Evolutionary conservation across 2,113 vertebrate genomes (phyloP).

Genomic region (Mustela lutreola): DNA sequence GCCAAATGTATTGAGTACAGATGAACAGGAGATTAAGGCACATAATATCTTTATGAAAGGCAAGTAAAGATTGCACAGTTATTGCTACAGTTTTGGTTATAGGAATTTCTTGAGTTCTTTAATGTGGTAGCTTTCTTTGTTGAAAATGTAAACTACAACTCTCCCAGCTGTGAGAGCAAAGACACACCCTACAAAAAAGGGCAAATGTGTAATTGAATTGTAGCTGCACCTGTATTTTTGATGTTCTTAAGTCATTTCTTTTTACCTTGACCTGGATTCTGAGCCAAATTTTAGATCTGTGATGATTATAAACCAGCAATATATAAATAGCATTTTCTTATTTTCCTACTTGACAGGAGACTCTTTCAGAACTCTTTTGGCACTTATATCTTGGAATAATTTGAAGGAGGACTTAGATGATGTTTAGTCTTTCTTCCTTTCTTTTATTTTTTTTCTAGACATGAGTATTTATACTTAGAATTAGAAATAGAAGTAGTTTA

Average conservation of each 20-base stretch:
- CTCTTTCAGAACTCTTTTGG: constrained; percentile 30
- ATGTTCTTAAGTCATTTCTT: constrained; percentile 79
- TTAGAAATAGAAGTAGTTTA: constrained; percentile 48
- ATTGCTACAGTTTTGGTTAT: constrained; percentile 67
- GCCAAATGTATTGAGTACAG: constrained; percentile 79
- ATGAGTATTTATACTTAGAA: constrained; percentile 60
- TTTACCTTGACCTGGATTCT: constrained; percentile 61
- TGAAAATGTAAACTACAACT: constrained; percentile 76
- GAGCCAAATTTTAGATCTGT: constrained; percentile 76
- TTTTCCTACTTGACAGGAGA: constrained; percentile 23
- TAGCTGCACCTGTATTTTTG: constrained; percentile 81
- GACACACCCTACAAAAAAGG: constrained; percentile 72
- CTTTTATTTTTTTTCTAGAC: neutral
- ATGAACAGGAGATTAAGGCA: constrained; percentile 81
- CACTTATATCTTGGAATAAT: constrained; percentile 61
- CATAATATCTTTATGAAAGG: constrained; percentile 61
- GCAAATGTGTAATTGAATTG: constrained; percentile 64
- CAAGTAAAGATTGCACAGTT: constrained; percentile 74
- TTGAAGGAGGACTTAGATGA: constrained; percentile 36
- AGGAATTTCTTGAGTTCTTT: constrained; percentile 82
- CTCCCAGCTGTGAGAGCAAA: constrained; percentile 86
- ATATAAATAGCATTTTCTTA: constrained; percentile 65
- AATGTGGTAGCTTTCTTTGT: constrained; percentile 82
- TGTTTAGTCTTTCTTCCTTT: constrained; percentile 52
- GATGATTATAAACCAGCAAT: constrained; percentile 55